These are phyloP conservation scores for Eupithecia centaureata DNA, from an alignment of 2,888 invertebrate species.

Conservation along the genomic window DNA sequence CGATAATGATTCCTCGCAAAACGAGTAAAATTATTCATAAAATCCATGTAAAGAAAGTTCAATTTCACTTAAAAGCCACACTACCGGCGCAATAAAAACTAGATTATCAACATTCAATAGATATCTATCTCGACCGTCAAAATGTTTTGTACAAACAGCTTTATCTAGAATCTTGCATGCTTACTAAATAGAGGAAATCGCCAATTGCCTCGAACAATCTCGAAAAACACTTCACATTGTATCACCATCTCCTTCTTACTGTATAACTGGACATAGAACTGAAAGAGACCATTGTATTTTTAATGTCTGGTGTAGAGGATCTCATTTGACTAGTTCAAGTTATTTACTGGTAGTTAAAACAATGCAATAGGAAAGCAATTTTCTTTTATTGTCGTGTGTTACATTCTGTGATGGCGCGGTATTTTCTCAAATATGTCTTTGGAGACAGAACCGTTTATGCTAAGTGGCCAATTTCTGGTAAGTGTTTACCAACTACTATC, in stretches of 20 bases:
- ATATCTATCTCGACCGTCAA: slow-evolving; percentile 62
- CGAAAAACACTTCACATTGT: slow-evolving; percentile 20
- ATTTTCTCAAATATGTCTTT: slow-evolving; percentile 10
- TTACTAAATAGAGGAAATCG: slow-evolving; percentile 77
- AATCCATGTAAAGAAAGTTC: not conserved
- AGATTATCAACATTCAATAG: slow-evolving; percentile 47
- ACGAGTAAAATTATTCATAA: not conserved
- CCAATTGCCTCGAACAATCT: slow-evolving; percentile 60
- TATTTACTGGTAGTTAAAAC: slow-evolving; percentile 33
- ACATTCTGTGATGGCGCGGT: slow-evolving; percentile 3
- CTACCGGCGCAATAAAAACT: not conserved
- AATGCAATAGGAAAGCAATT: slow-evolving; percentile 36
- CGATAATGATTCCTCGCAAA: slow-evolving; percentile 7
- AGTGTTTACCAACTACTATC: not conserved
- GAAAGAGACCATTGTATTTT: slow-evolving; percentile 16
- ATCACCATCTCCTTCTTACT: slow-evolving; percentile 16
- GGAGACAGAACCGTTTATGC: slow-evolving; percentile 7
- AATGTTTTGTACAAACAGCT: slow-evolving; percentile 72
- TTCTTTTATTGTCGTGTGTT: slow-evolving; percentile 35
- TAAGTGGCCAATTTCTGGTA: slow-evolving; percentile 4
- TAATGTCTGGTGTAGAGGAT: slow-evolving; percentile 13
- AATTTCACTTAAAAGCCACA: not conserved
- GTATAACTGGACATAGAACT: not conserved
- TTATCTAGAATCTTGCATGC: slow-evolving; percentile 71
- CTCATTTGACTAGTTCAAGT: slow-evolving; percentile 23